Base-by-base conservation (phyloP, 2,888 invertebrate genomes). In the Colostygia pectinataria region DNA sequence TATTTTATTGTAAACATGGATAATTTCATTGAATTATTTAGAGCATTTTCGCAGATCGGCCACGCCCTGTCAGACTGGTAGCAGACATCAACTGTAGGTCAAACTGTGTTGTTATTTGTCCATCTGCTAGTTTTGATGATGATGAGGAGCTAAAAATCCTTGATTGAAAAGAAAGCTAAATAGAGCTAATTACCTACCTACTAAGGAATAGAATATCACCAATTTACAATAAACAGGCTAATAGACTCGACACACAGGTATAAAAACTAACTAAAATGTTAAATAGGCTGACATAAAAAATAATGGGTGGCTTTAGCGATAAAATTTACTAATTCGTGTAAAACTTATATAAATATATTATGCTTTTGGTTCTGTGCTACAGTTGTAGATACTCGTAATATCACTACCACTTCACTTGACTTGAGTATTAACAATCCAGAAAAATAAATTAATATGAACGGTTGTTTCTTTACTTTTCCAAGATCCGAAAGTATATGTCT, bases 31-130 rank as follows among this genome's bases (percentile, higher is more conserved):
- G 39, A 58, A 56, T 47, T 56, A 62, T 59, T 47, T 49, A 57
- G 68, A 63, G 63, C 55, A 68, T 84, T 85, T 61, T 37, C 58
- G 58, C 87, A 87, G 87, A 77, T 80, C 80, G 42, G 70, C 74
- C 58, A 75, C 71, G 63, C 84, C 85, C 63, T 67, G 72, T 45
- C 74, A 68, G 53, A 62, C 71, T 52, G 71, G 69, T 61, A 65
- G 70, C 74, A 68, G 73, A 64, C 64, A 57, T 47, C 74, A 74
- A 61, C 71, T 77, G 87, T 88, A 85, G 83, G 87, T 87, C 73
- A 28, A 33, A 32, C n/a, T 31, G 34, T 49, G 28, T 18, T 44
- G 33, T 28, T 57, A 44, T 10, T 55, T 43, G 9, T 46, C 50
- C n/a, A 36, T 49, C 47, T 55, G 41, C 37, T 41, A 53, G 51